Evolutionary conservation across 2,888 invertebrate genomes (phyloP).

Genomic region (Habrosyne pyritoides): DNA sequence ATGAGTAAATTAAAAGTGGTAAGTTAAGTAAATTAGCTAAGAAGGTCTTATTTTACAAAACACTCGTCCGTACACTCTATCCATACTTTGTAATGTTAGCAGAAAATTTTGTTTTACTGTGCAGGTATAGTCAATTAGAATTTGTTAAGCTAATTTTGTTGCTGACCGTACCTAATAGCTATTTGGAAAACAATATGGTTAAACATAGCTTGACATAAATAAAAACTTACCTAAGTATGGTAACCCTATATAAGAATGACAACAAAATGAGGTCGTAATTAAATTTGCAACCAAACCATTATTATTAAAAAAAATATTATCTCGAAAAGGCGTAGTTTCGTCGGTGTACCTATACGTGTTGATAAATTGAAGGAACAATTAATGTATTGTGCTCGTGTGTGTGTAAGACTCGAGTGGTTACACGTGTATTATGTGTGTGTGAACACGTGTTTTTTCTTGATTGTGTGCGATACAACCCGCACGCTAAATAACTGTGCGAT

Average conservation of each 20-base stretch:
- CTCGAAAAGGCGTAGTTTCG: conserved; percentile 49
- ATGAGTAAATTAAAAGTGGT: too few relatives aligned
- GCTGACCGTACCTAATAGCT: too few relatives aligned
- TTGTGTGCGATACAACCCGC: conserved; percentile 35
- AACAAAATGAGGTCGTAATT: conserved; percentile 60
- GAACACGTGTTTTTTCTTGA: conserved; percentile 25
- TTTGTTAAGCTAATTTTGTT: too few relatives aligned
- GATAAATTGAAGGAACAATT: conserved; percentile 58
- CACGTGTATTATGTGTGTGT: conserved; percentile 14
- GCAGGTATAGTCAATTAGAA: too few relatives aligned
- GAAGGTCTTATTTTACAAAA: too few relatives aligned
- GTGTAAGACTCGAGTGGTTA: conserved; percentile 25
- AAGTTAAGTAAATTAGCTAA: too few relatives aligned
- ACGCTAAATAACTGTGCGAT: conserved; percentile 51
- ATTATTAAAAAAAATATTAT: conserved; percentile 43
- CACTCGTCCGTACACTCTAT: too few relatives aligned
- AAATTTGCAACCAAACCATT: conserved; percentile 40
- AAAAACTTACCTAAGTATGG: not conserved
- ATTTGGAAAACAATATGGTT: too few relatives aligned
- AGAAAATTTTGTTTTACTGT: too few relatives aligned
- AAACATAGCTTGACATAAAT: not conserved
- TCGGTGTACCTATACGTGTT: conserved; percentile 19
- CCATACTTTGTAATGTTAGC: too few relatives aligned
- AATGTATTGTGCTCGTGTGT: conserved; percentile 47
- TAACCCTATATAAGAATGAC: conserved; percentile 35